Percentiles rank a stretch among this genome's conserved stretches.
These are phyloP conservation scores for Drosophila malerkotliana DNA, from an alignment of 1,140 invertebrate genomes.

Conservation along the genomic window DNA sequence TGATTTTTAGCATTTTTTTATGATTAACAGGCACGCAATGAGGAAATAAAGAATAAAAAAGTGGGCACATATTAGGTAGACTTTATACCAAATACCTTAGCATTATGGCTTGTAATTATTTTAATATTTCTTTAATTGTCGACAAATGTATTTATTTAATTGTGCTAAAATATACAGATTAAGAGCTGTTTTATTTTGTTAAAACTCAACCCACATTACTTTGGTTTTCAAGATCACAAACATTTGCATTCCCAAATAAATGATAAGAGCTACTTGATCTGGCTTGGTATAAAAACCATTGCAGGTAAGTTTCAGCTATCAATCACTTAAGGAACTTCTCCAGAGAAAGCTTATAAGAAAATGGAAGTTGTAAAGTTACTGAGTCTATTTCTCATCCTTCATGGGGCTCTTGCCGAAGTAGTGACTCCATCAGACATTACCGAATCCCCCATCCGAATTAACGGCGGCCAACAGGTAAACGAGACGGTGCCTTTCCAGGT, in stretches of 20 bases:
- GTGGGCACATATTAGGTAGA: no score
- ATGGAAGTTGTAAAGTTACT: slow-evolving; percentile 14
- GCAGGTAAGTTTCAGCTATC: background rate
- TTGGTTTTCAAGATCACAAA: slow-evolving; percentile 38
- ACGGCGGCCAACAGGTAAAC: slow-evolving; percentile 67
- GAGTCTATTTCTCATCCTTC: slow-evolving; percentile 3
- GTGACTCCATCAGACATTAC: background rate
- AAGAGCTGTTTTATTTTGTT: background rate
- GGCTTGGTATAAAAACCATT: slow-evolving; percentile 24
- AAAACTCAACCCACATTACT: slow-evolving; percentile 20
- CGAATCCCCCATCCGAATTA: slow-evolving; percentile 47
- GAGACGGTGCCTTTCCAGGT: slow-evolving; percentile 75
- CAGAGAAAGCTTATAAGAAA: background rate
- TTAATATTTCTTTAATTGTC: no score
- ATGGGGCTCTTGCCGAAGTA: background rate
- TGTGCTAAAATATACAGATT: background rate
- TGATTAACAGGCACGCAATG: slow-evolving; percentile 60
- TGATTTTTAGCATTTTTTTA: slow-evolving; percentile 48
- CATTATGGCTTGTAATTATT: no score
- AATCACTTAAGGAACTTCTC: background rate
- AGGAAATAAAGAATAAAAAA: slow-evolving; percentile 1
- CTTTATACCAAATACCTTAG: no score
- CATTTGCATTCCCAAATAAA: slow-evolving; percentile 27
- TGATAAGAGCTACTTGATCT: slow-evolving; percentile 22
- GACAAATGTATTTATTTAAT: no score